Evolutionary conservation across 2,797 vertebrate genomes (phyloP), one percentile per base, ranked within the genome.

Genomic region (Kryptopterus vitreolus): DNA sequence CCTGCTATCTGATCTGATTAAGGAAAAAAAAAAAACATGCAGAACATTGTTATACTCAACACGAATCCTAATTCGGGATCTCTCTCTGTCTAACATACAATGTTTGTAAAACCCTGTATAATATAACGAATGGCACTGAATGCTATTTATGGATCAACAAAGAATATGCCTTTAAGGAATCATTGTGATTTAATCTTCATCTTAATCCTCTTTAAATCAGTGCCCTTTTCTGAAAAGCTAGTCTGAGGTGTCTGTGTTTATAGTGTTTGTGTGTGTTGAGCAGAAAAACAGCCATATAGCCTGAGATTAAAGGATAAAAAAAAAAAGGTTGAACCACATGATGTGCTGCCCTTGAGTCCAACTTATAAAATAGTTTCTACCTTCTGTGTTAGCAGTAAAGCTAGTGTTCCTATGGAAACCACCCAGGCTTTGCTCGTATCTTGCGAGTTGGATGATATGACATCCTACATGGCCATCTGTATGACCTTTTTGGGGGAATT

Each of bases 381-480:
- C 26, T 26, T 24, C 15, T 48, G 46, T 55, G 46, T 16, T 43
- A 57, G 79, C 74, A 62, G 66, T 79, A 78, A 33, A 88, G 33
- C 81, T 59, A 53, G 70, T 84, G 87, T 90, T 92, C 85, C 86
- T 90, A 87, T 89, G 88, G 88, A 91, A 91, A 89, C 85, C 66
- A 82, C 75, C 76, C 58, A 18, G 85, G 79, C 82, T 84, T 81
- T 59, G 78, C 12, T 72, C 38, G 16, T 77, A 83, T 79, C 53
- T 73, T 38, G 24, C 70, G 26, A 72, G 70, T 50, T 16, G 43
- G 55, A 68, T 26, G 65, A 55, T 52, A 75, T 80, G 50, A 72
- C 26, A 55, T 84, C 26, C 24, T 77, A 75, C 50, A 82, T 75
- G 58, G 33, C 61, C 62, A 77, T 81, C 22, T 85, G 66, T 31